These are phyloP conservation scores for Neosilurus hyrtlii DNA, from an alignment of 2,797 vertebrate species.

Conservation along the genomic window DNA sequence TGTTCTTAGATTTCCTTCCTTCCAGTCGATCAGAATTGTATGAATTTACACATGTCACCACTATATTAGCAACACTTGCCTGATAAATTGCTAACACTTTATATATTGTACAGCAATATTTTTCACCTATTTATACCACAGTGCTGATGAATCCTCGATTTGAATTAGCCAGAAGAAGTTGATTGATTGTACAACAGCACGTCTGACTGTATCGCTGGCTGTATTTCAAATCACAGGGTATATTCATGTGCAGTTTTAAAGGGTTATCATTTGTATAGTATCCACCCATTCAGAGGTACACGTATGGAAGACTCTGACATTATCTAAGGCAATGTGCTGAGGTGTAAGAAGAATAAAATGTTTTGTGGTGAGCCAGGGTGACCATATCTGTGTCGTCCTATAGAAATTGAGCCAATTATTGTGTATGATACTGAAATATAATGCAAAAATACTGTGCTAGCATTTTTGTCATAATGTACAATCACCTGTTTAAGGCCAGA, in stretches of 20 bases:
- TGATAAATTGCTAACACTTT: background rate
- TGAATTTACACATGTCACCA: background rate
- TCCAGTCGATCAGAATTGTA: background rate
- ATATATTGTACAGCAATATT: background rate
- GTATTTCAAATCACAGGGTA: background rate
- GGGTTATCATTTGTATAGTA: background rate
- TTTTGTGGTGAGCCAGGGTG: background rate
- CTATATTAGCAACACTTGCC: background rate
- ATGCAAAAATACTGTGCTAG: background rate
- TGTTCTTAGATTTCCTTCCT: background rate
- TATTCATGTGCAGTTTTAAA: background rate
- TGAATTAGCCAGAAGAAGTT: background rate
- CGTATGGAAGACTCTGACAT: background rate
- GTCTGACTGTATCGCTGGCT: background rate
- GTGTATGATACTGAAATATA: background rate
- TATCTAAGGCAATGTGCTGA: background rate
- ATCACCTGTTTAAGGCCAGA: background rate
- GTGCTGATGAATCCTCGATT: background rate
- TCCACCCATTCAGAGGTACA: background rate
- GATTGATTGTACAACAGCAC: background rate
- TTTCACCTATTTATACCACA: background rate
- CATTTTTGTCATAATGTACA: background rate
- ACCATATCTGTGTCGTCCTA: background rate
- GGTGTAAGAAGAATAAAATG: slow-evolving; percentile 12
- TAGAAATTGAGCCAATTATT: background rate